Evolutionary conservation across 2,797 vertebrate species (phyloP).

Genomic region (Pelobates cultripes): DNA sequence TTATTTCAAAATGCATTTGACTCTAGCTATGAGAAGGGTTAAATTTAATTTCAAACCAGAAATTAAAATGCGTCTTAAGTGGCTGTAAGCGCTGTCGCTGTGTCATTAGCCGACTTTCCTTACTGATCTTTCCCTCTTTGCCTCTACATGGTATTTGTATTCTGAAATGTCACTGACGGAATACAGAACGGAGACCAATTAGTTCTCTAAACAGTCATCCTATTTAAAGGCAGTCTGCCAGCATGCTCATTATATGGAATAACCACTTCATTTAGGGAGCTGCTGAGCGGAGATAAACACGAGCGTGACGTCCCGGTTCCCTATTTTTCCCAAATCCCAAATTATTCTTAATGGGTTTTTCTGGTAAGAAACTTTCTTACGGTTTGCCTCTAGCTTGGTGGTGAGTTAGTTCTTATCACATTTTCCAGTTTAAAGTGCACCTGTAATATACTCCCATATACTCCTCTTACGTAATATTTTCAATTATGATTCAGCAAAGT

Average conservation of each 20-base stretch:
- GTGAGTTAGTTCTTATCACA: too few species aligned
- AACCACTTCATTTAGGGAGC: conserved; percentile 15
- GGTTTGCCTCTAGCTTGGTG: not conserved
- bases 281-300: conserved; percentile 42
- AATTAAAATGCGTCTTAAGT: not conserved
- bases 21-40: not conserved
- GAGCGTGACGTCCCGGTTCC: conserved; percentile 20
- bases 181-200: conserved; percentile 34
- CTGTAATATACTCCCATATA: too few species aligned
- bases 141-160: conserved; percentile 28
- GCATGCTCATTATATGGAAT: conserved; percentile 4
- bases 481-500: too few species aligned
- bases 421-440: too few species aligned
- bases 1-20: not conserved
- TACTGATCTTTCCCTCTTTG: not conserved
- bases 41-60: not conserved
- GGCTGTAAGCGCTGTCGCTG: not conserved
- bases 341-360: conserved; percentile 29
- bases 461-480: too few species aligned
- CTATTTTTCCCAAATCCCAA: conserved; percentile 33
- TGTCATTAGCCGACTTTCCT: conserved; percentile 17
- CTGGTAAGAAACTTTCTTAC: conserved; percentile 2
- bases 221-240: conserved; percentile 21
- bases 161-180: conserved; percentile 27
- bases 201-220: conserved; percentile 24